Evolutionary conservation across 2,797 vertebrate species (phyloP), one percentile per base, ranked within the genome.

Genomic region (Chromobotia macracanthus): DNA sequence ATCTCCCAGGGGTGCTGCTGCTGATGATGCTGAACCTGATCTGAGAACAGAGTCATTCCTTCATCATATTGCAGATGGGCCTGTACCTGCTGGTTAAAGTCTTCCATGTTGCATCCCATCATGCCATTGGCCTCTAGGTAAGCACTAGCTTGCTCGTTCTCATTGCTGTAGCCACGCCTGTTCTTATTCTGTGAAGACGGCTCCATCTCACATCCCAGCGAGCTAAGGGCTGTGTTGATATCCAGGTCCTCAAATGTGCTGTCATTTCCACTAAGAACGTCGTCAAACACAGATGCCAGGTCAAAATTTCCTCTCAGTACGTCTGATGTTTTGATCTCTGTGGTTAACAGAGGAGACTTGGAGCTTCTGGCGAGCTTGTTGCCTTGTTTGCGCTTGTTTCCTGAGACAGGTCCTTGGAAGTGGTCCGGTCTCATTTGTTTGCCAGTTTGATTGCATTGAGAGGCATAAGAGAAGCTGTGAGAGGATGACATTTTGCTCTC

Each of bases 191-290:
- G 31, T 48, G 90, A 72, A 71, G 91, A 86, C 1, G 88, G 84
- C 82, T 95, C 94, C 88, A 92, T 85, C 81, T 95, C 94, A 25
- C 93, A 95, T 65, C 92, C 93, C 25, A 95, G 88, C 15, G 94
- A 92, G 89, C 92, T 95, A 81, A 95, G 86, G 0, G 95, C 94
- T 0, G 90, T 90, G 89, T 95, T 95, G 89, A 95, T 92, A 89
- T 95, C 95, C 86, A 95, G 83, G 86, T 95, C 95, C 89, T 95
- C 95, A 3, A 95, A 95, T 80, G 92, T 95, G 90, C 94, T 94
- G 79, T 92, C 94, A 84, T 87, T 91, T 48, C 92, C 92, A 7
- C 91, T 75, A 2, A 95, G 91, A 13, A 94, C 93, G 0, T 95
- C 94, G 1, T 95, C 94, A 3, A 95, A 94, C 82, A 94, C 92